Evolutionary conservation across 2,113 vertebrate species (phyloP).

Genomic region (Chionodraco myersi): DNA sequence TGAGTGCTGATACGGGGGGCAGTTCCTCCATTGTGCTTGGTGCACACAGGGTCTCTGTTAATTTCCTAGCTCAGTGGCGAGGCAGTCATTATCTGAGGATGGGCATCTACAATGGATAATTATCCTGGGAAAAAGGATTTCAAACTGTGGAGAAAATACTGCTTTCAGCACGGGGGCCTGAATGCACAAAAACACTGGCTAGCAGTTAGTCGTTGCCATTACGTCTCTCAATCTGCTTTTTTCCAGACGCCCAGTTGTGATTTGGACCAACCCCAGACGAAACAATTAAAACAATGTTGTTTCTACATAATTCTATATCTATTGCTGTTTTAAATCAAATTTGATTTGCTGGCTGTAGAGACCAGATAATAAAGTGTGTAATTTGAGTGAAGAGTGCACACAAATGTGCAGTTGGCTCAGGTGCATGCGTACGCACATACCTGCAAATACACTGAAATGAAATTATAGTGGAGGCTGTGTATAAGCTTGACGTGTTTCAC

Average conservation of each 20-base stretch:
- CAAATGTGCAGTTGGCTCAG: slow-evolving; percentile 40
- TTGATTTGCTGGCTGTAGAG: slow-evolving; percentile 70
- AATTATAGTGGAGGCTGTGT: slow-evolving; percentile 26
- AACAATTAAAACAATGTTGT: slow-evolving; percentile 59
- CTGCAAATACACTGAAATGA: not conserved
- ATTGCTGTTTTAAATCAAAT: slow-evolving; percentile 74
- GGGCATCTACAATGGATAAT: slow-evolving; percentile 83
- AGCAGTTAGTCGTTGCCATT: slow-evolving; percentile 69
- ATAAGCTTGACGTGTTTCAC: slow-evolving; percentile 41
- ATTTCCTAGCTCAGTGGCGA: slow-evolving; percentile 81
- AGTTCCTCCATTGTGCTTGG: slow-evolving; percentile 72
- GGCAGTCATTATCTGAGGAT: slow-evolving; percentile 83
- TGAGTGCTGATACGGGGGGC: slow-evolving; percentile 64
- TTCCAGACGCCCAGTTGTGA: slow-evolving; percentile 59
- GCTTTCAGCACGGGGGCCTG: slow-evolving; percentile 67
- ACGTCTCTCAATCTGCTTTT: slow-evolving; percentile 48
- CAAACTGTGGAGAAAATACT: slow-evolving; percentile 79
- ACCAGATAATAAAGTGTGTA: slow-evolving; percentile 70
- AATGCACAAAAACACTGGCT: slow-evolving; percentile 64
- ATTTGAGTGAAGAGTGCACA: slow-evolving; percentile 63
- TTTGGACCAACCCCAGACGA: slow-evolving; percentile 64
- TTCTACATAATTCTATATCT: slow-evolving; percentile 62
- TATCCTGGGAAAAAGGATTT: slow-evolving; percentile 79
- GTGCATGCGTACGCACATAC: slow-evolving; percentile 36
- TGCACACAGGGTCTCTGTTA: slow-evolving; percentile 74